phyloP scores from a whole-genome alignment of 2,797 vertebrate genomes.

The Smutsia gigantea region DNA sequence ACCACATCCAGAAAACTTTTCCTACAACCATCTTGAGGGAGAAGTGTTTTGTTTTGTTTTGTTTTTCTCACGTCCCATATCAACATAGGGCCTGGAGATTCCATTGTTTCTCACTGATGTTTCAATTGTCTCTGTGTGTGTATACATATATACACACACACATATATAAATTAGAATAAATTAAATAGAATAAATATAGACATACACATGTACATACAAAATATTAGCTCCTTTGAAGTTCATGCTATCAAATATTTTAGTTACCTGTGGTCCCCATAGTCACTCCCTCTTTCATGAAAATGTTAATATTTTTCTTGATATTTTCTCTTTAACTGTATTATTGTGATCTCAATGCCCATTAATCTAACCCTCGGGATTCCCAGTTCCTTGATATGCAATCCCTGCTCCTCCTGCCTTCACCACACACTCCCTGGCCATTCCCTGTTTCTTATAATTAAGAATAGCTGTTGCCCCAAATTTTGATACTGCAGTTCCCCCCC shows the following conservation, averaged over 20 bases:
- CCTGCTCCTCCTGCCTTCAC: neutral
- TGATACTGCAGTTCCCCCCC: neutral
- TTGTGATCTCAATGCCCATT: neutral
- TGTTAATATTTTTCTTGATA: neutral
- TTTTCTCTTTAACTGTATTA: neutral
- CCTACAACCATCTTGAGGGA: neutral
- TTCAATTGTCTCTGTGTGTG: neutral
- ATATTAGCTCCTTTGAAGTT: neutral
- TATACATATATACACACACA: neutral
- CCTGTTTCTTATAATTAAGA: neutral
- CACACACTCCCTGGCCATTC: neutral
- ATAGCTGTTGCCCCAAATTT: neutral
- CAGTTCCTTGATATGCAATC: neutral
- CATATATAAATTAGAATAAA: neutral
- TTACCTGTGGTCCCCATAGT: neutral
- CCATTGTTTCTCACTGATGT: neutral
- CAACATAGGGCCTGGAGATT: neutral
- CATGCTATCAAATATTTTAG: neutral
- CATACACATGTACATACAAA: neutral
- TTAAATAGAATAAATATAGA: neutral
- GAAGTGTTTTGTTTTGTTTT: neutral
- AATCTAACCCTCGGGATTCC: neutral
- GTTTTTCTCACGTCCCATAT: neutral
- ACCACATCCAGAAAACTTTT: neutral
- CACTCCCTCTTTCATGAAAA: neutral